Conservation (phyloP, 2,113 vertebrate species). For the Phasianus colchicus region DNA sequence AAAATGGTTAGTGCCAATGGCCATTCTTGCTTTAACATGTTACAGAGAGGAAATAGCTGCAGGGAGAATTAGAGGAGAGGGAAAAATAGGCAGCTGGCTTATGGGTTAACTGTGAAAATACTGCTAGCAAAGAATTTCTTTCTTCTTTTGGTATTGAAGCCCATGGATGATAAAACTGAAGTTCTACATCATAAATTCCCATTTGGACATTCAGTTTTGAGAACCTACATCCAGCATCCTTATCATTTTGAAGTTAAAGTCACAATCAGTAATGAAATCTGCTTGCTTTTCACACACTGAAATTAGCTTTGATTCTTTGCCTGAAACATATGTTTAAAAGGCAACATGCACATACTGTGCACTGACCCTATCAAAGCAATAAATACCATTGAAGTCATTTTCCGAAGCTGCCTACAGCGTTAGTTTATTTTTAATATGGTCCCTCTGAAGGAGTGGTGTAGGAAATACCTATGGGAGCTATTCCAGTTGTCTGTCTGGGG, state of each 20-base stretch:
- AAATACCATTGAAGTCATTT: slow-evolving; percentile 62
- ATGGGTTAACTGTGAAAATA: slow-evolving; percentile 69
- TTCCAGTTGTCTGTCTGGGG: slow-evolving; percentile 58
- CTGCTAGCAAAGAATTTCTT: slow-evolving; percentile 55
- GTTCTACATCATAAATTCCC: slow-evolving; percentile 82
- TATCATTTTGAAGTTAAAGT: slow-evolving; percentile 80
- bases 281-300: slow-evolving; percentile 80
- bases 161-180: slow-evolving; percentile 76
- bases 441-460: slow-evolving; percentile 44
- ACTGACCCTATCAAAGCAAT: slow-evolving; percentile 75
- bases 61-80: slow-evolving; percentile 49
- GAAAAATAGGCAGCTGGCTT: slow-evolving; percentile 56
- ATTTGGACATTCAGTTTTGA: slow-evolving; percentile 79
- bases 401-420: slow-evolving; percentile 59
- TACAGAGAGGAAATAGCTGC: slow-evolving; percentile 73
- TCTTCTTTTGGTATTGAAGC: slow-evolving; percentile 63
- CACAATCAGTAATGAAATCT: slow-evolving; percentile 85
- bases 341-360: slow-evolving; percentile 68
- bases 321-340: slow-evolving; percentile 79
- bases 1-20: slow-evolving; percentile 63
- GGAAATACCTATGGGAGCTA: slow-evolving; percentile 60
- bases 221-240: slow-evolving; percentile 75
- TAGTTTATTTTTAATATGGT: slow-evolving; percentile 71
- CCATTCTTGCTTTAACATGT: slow-evolving; percentile 72
- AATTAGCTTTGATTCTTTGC: slow-evolving; percentile 83